A percentile compares a stretch with the other conserved stretches of the same genome.
phyloP scores from a whole-genome alignment of 2,797 vertebrate genomes.

The Molossus alvarezi region DNA sequence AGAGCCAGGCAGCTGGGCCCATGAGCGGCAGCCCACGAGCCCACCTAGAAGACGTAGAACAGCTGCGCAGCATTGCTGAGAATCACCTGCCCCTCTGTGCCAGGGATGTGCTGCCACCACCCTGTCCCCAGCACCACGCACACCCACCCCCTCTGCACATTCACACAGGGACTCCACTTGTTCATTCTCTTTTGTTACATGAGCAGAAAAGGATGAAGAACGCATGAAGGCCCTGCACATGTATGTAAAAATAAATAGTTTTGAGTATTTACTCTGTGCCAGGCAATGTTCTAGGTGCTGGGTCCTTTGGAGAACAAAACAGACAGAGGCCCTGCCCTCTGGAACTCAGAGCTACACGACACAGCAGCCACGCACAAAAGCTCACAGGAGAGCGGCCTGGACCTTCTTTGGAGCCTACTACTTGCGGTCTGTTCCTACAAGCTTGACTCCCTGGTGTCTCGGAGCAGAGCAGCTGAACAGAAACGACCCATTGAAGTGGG shows the following conservation, averaged over 20 bases:
- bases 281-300: neutral
- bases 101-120: accelerated
- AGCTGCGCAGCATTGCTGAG: neutral
- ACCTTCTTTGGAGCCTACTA: accelerated
- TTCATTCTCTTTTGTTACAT: neutral
- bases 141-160: neutral
- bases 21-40: neutral
- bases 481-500: neutral
- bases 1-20: neutral
- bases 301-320: neutral
- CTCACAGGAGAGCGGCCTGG: neutral
- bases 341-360: neutral
- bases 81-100: accelerated
- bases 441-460: neutral
- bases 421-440: neutral
- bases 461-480: neutral
- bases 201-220: neutral
- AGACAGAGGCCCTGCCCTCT: neutral
- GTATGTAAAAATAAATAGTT: neutral
- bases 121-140: accelerated
- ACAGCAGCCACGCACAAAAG: neutral
- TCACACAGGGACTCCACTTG: neutral
- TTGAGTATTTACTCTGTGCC: neutral
- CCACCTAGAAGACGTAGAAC: neutral
- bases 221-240: neutral